A percentile compares a stretch with the other conserved stretches of the same genome.
Evolutionary conservation across 2,113 vertebrate genomes (phyloP).

Genomic region (Anser brachyrhynchus): DNA sequence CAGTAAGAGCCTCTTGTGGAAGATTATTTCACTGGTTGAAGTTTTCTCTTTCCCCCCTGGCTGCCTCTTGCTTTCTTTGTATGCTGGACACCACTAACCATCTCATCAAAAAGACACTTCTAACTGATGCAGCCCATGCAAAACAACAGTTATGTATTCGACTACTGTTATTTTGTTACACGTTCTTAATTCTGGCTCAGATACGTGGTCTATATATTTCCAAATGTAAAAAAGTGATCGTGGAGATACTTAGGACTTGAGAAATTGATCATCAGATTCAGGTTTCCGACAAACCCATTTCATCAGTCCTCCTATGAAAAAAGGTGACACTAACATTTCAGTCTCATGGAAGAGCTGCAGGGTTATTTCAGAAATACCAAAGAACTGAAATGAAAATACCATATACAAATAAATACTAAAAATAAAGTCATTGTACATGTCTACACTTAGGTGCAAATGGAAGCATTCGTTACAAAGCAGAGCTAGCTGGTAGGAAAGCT

Average conservation of each 20-base stretch:
- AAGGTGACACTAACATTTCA: neutral
- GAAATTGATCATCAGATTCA: neutral
- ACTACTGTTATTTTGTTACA: neutral
- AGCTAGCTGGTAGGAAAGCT: neutral
- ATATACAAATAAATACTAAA: neutral
- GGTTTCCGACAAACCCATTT: neutral
- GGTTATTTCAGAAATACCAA: neutral
- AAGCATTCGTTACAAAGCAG: neutral
- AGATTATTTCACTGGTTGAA: constrained; percentile 55
- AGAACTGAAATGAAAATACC: neutral
- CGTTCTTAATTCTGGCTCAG: neutral
- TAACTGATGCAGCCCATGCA: neutral
- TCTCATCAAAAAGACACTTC: neutral
- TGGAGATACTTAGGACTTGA: neutral
- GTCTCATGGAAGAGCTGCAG: neutral
- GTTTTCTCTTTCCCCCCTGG: neutral
- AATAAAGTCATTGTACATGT: neutral
- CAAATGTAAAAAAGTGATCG: neutral
- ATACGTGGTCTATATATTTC: neutral
- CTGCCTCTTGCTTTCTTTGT: neutral
- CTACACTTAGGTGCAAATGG: neutral
- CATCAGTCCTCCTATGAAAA: neutral
- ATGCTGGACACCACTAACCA: neutral
- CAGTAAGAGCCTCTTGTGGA: constrained; percentile 67
- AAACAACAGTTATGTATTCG: neutral